Percentiles rank a stretch among this genome's conserved stretches.
Evolutionary conservation across 2,113 vertebrate species (phyloP).

Genomic region (Piprites chloris): DNA sequence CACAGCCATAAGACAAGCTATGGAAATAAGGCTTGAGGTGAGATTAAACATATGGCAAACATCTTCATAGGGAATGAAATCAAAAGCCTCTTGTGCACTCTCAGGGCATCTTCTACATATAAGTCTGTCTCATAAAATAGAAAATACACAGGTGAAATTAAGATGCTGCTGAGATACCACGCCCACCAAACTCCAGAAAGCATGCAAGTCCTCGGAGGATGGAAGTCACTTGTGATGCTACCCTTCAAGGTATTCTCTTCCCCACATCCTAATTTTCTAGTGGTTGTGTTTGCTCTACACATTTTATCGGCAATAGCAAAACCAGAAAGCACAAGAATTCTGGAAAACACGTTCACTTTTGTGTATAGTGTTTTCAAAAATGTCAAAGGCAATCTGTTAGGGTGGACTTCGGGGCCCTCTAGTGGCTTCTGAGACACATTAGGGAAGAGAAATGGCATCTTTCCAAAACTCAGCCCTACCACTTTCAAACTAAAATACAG

Average conservation of each 20-base stretch:
- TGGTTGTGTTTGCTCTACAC: not conserved
- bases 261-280: not conserved
- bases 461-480: not conserved
- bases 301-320: not conserved
- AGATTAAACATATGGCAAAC: not conserved
- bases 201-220: not conserved
- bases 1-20: not conserved
- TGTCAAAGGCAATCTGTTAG: not conserved
- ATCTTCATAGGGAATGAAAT: not conserved
- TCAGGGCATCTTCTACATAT: not conserved
- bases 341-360: not conserved
- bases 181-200: not conserved
- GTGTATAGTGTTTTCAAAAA: not conserved
- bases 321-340: not conserved
- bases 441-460: not conserved
- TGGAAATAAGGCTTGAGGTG: not conserved
- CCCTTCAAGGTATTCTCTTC: not conserved
- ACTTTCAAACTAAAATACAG: not conserved
- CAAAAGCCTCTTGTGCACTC: not conserved
- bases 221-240: not conserved
- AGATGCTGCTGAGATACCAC: not conserved
- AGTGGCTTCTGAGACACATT: not conserved
- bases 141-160: not conserved
- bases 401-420: constrained; percentile 56
- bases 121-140: not conserved